Evolutionary conservation across 2,797 vertebrate genomes (phyloP).

Genomic region (Chrosomus eos): DNA sequence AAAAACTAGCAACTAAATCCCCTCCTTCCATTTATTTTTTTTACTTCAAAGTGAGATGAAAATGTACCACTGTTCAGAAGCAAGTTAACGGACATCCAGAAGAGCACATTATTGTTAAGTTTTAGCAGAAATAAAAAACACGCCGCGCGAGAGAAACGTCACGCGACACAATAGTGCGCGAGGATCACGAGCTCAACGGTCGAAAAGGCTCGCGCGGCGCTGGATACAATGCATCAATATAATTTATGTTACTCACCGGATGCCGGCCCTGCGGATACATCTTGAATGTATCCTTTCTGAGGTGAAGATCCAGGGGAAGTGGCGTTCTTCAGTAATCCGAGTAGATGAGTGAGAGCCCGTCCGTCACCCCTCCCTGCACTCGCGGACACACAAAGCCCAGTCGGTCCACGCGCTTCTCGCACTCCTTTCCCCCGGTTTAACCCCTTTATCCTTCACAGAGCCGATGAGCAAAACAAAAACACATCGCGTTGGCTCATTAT

Average conservation of each 20-base stretch:
- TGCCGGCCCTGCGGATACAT: conserved; percentile 97
- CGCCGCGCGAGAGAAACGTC: conserved; percentile 5
- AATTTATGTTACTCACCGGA: conserved; percentile 84
- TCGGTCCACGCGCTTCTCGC: conserved; percentile 62
- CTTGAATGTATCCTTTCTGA: conserved; percentile 70
- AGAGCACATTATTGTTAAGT: conserved; percentile 24
- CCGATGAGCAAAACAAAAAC: conserved; percentile 59
- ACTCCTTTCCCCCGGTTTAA: conserved; percentile 44
- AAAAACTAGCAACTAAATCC: conserved; percentile 46
- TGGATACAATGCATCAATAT: conserved; percentile 39
- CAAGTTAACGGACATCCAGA: not conserved
- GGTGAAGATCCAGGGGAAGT: conserved; percentile 65
- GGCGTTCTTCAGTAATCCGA: conserved; percentile 67
- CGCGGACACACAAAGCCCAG: conserved; percentile 75
- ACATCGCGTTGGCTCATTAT: conserved; percentile 43
- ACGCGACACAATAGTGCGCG: conserved; percentile 60
- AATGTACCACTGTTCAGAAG: not conserved
- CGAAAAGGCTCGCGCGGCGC: conserved; percentile 52
- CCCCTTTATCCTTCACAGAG: conserved; percentile 60
- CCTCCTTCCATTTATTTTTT: not conserved
- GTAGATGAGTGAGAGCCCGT: conserved; percentile 73
- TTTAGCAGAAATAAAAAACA: conserved; percentile 22
- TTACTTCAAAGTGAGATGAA: conserved; percentile 1
- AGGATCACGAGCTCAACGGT: conserved; percentile 52
- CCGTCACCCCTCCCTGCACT: conserved; percentile 72